A percentile compares a stretch with the other conserved stretches of the same genome.
Conservation (phyloP, 2,797 vertebrate genomes). For the Cossypha caffra region DNA sequence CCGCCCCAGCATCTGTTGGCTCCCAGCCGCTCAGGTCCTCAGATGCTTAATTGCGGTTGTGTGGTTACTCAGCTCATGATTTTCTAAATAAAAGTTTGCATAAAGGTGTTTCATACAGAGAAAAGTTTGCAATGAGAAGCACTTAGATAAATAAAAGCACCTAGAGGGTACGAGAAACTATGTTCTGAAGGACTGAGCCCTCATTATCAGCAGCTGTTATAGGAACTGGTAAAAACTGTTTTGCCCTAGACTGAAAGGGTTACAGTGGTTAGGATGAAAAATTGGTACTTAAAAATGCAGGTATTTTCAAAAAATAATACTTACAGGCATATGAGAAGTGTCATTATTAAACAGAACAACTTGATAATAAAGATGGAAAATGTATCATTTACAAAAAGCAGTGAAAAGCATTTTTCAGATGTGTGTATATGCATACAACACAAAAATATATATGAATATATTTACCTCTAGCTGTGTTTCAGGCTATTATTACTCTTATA, state of each 20-base stretch:
- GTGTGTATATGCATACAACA: neutral
- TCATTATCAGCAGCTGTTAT: neutral
- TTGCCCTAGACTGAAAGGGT: neutral
- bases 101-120: neutral
- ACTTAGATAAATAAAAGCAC: neutral
- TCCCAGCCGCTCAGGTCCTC: rapidly evolving
- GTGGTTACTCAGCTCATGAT: rapidly evolving
- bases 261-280: neutral
- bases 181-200: neutral
- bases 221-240: neutral
- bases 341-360: neutral
- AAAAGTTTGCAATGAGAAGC: neutral
- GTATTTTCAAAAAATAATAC: neutral
- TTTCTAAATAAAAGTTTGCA: neutral
- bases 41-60: rapidly evolving
- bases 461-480: neutral
- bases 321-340: neutral
- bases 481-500: neutral
- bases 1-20: neutral
- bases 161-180: neutral
- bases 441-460: neutral
- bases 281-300: neutral
- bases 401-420: neutral
- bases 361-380: neutral
- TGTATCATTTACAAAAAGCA: neutral